These are phyloP conservation scores for Polypedilum pembai DNA, from an alignment of 1,140 invertebrate genomes.

Conservation along the genomic window DNA sequence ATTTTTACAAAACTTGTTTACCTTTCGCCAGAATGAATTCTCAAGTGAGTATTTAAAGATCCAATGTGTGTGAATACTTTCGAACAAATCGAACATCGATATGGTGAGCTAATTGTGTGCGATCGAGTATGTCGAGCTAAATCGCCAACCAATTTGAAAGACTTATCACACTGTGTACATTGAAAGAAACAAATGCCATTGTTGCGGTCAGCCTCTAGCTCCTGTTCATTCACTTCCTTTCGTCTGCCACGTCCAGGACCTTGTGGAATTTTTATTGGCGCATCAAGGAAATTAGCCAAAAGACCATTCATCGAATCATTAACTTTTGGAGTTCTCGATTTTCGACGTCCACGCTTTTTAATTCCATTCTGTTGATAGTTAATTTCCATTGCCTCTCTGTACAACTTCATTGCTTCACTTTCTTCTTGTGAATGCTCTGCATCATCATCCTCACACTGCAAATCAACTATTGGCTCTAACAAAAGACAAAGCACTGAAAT, in stretches of 20 bases:
- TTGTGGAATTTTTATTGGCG: background rate
- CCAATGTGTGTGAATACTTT: conserved; percentile 58
- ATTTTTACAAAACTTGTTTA: conserved; percentile 30
- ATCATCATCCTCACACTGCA: conserved; percentile 31
- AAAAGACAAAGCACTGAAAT: conserved; percentile 35
- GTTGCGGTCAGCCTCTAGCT: conserved; percentile 33
- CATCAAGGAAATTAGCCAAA: background rate
- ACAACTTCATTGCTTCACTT: conserved; percentile 9
- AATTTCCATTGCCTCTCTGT: background rate
- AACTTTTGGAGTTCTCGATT: background rate
- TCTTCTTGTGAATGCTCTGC: conserved; percentile 30
- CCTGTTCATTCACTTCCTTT: conserved; percentile 32
- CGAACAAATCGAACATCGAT: conserved; percentile 43
- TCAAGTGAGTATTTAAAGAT: conserved; percentile 72
- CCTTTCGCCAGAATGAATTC: conserved; percentile 82
- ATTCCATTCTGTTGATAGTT: conserved; percentile 24
- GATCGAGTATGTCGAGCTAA: conserved; percentile 50
- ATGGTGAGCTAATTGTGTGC: conserved; percentile 51
- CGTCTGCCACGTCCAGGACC: conserved; percentile 28
- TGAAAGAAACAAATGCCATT: conserved; percentile 38
- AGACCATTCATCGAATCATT: background rate
- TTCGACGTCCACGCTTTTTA: conserved; percentile 16
- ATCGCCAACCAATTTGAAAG: conserved; percentile 53
- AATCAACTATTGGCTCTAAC: conserved; percentile 41
- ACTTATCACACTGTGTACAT: conserved; percentile 52